These are phyloP conservation scores for Cydia pomonella DNA, from an alignment of 1,140 invertebrate genomes.

Conservation along the genomic window DNA sequence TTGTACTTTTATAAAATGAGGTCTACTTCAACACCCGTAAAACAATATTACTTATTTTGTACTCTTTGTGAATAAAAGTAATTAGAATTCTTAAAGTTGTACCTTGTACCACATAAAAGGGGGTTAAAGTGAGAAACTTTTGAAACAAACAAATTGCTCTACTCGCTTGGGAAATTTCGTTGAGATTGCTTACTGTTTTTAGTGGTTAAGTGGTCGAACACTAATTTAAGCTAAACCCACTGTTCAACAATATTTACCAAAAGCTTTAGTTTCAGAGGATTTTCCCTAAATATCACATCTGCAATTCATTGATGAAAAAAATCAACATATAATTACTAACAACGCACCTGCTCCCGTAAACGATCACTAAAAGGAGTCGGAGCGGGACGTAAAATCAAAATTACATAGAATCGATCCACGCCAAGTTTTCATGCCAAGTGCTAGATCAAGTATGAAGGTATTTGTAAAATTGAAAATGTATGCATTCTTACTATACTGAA, in stretches of 20 bases:
- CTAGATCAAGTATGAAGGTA: too few species aligned
- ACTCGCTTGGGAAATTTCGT: slow-evolving; percentile 6
- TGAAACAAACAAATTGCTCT: slow-evolving; percentile 6
- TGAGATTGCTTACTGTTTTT: background rate
- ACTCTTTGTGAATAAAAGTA: background rate
- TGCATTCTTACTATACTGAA: too few species aligned
- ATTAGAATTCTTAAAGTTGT: background rate
- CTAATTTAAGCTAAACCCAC: background rate
- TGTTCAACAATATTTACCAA: background rate
- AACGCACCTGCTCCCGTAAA: too few species aligned
- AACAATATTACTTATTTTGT: background rate
- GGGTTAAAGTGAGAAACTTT: background rate
- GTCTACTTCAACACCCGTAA: too few species aligned
- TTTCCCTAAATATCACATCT: background rate
- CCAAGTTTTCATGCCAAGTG: too few species aligned
- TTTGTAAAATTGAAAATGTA: too few species aligned
- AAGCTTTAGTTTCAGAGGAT: background rate
- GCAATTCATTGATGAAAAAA: background rate
- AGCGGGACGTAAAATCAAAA: too few species aligned
- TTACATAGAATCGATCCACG: too few species aligned
- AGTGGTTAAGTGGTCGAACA: background rate
- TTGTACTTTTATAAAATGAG: too few species aligned
- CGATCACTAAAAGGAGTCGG: too few species aligned
- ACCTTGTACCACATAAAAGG: background rate
- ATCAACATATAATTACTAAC: too few species aligned